A percentile compares a stretch with the other conserved stretches of the same genome.
Evolutionary conservation across 2,888 invertebrate genomes (phyloP).

Genomic region (Nomada flava): DNA sequence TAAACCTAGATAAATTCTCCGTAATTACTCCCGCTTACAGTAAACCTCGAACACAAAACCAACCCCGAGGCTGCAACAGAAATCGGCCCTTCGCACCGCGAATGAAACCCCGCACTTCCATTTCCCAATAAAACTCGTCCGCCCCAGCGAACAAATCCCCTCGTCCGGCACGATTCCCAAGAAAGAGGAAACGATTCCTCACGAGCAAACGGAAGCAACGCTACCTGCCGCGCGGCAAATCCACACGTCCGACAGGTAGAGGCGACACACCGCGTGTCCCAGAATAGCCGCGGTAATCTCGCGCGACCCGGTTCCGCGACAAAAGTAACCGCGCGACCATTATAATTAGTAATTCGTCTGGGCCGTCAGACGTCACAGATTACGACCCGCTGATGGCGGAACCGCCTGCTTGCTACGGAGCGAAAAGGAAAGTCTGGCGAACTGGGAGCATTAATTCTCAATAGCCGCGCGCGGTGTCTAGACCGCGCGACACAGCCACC

Average conservation of each 20-base stretch:
- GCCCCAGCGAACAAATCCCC: too few relatives aligned
- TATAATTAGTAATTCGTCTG: conserved; percentile 47
- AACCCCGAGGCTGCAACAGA: too few relatives aligned
- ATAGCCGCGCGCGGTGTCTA: conserved; percentile 64
- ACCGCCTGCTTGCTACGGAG: conserved; percentile 62
- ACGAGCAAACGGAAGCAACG: background rate
- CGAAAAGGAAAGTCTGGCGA: conserved; percentile 70
- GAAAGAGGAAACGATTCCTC: background rate
- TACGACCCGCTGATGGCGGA: conserved; percentile 46
- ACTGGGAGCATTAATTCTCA: conserved; percentile 68
- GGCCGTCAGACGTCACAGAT: conserved; percentile 40
- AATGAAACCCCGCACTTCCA: too few relatives aligned
- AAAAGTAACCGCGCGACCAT: conserved; percentile 11
- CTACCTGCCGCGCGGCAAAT: background rate
- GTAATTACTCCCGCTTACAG: too few relatives aligned
- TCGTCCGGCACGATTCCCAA: background rate
- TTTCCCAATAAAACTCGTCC: too few relatives aligned
- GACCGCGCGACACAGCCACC: conserved; percentile 71
- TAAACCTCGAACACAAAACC: too few relatives aligned
- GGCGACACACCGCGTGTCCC: conserved; percentile 10
- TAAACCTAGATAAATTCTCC: too few relatives aligned
- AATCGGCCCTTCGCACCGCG: too few relatives aligned
- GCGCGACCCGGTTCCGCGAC: conserved; percentile 27
- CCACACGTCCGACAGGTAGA: background rate
- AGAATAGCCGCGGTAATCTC: conserved; percentile 21